phyloP scores from a whole-genome alignment of 2,113 vertebrate species.

The Pycnonotus jocosus region DNA sequence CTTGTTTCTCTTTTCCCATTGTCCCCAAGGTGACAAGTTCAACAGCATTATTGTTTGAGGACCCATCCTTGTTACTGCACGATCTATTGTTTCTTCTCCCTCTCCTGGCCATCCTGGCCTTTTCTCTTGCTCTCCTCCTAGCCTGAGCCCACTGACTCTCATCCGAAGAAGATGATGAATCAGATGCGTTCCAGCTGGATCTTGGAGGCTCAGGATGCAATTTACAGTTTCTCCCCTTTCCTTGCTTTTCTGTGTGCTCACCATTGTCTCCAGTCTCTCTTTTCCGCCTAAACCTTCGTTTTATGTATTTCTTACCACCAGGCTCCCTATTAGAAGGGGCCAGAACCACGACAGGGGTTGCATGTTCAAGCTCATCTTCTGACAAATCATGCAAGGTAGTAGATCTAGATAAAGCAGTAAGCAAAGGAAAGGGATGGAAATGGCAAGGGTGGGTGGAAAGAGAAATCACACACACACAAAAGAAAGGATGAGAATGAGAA shows the following conservation, averaged over 20 bases:
- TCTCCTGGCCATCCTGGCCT: constrained; percentile 70
- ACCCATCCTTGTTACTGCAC: constrained; percentile 41
- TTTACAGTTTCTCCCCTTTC: constrained; percentile 45
- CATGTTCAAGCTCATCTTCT: constrained; percentile 77
- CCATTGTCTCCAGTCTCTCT: constrained; percentile 69
- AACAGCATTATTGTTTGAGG: constrained; percentile 37
- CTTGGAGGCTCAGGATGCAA: constrained; percentile 53
- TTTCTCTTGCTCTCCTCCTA: constrained; percentile 82
- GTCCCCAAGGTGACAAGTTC: constrained; percentile 74
- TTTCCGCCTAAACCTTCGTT: constrained; percentile 77
- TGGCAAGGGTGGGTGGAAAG: constrained; percentile 40
- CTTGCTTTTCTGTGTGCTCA: constrained; percentile 63
- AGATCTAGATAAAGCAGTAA: constrained; percentile 75
- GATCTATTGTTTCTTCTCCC: constrained; percentile 67
- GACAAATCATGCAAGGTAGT: constrained; percentile 76
- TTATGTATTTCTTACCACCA: constrained; percentile 80
- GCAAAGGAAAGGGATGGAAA: constrained; percentile 67
- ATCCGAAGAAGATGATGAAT: constrained; percentile 78
- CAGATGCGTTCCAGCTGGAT: constrained; percentile 65
- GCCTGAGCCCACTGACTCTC: constrained; percentile 78
- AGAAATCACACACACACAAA: constrained; percentile 21
- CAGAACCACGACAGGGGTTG: constrained; percentile 71
- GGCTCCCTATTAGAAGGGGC: constrained; percentile 68
- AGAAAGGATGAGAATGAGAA: constrained; percentile 62
- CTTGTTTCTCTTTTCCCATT: constrained; percentile 48